Evolutionary conservation across 2,797 vertebrate genomes (phyloP), one percentile per base, ranked within the genome.

Genomic region (Amniataba percoides): DNA sequence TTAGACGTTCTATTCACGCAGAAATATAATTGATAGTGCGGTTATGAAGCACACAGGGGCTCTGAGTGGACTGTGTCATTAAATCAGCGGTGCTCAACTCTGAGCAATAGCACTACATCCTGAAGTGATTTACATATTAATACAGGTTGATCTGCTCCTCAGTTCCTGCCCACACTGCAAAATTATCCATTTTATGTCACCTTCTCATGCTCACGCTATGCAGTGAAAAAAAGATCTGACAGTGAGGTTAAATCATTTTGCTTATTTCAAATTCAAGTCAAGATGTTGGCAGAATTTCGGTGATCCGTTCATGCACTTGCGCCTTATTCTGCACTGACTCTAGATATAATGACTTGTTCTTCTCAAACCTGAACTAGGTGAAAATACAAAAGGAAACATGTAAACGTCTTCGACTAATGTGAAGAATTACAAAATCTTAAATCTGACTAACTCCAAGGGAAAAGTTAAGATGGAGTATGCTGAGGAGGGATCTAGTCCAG

Each of bases 111-210:
- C 59, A 51, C 58, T 43, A 68, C 69, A 76, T 78, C 55, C 74
- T 82, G 58, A 73, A 74, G 69, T 58, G 77, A 89, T 87, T 74
- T 84, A 25, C 61, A 85, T 74, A 21, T 60, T 88, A 89, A 88
- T 90, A 64, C 61, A 34, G 40, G 27, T 76, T 82, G 73, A 81
- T 58, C 73, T 64, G 39, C 83, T 48, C 74, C 74, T 69, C 42
- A 61, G n/a, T 67, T 66, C 45, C 62, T 48, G 66, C 64, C 27
- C 51, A 65, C 66, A 15, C 59, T 77, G 73, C 67, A 74, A 31
- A 36, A 76, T 25, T 2, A 76, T 70, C 46, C 34, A 42, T 62
- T 73, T 49, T 16, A 36, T 58, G 40, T 45, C 46, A 68, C 58
- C 52, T 55, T 79, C 84, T 82, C 45, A 64, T 48, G 57, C 16